Percentiles rank a stretch among this genome's conserved stretches.
Conservation (phyloP, 2,888 invertebrate species). For the Pseudeuparius sepicola region DNA sequence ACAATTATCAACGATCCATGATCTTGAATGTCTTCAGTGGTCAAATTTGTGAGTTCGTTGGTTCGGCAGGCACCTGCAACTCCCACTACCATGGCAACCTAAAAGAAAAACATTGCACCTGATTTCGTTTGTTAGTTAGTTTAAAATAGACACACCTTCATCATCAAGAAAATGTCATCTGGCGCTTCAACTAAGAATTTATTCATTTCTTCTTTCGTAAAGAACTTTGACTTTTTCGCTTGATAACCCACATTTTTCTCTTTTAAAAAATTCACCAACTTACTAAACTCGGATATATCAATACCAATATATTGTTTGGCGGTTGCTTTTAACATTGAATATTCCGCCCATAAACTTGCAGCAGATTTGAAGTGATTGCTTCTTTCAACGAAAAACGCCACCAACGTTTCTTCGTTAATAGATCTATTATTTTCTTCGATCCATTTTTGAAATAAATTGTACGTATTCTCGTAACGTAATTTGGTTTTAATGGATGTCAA, state of each 20-base stretch:
- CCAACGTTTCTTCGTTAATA: conserved; percentile 7
- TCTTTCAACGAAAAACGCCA: conserved; percentile 9
- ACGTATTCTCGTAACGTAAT: conserved; percentile 9
- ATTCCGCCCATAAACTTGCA: conserved; percentile 8
- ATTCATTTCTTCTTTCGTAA: conserved; percentile 9
- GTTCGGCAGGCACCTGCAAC: conserved; percentile 20
- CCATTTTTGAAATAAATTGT: conserved; percentile 10
- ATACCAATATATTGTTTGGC: conserved; percentile 4
- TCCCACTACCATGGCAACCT: conserved; percentile 18
- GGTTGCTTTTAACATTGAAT: conserved; percentile 11
- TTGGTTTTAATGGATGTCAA: too few relatives aligned
- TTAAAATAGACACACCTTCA: conserved; percentile 14
- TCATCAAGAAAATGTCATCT: conserved; percentile 9
- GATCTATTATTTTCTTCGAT: conserved; percentile 5
- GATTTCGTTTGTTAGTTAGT: too few relatives aligned
- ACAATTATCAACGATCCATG: conserved; percentile 11
- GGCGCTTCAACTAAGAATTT: conserved; percentile 9
- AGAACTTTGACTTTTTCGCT: conserved; percentile 9
- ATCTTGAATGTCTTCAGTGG: conserved; percentile 19
- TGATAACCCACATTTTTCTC: conserved; percentile 7
- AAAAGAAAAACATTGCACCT: too few relatives aligned
- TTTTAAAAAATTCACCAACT: conserved; percentile 7
- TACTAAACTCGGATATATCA: conserved; percentile 8
- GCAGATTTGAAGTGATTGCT: conserved; percentile 9
- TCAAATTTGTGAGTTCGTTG: conserved; percentile 20